A percentile compares a stretch with the other conserved stretches of the same genome.
These are phyloP conservation scores for Lasioglossum vierecki DNA, from an alignment of 2,888 invertebrate genomes.

Conservation along the genomic window DNA sequence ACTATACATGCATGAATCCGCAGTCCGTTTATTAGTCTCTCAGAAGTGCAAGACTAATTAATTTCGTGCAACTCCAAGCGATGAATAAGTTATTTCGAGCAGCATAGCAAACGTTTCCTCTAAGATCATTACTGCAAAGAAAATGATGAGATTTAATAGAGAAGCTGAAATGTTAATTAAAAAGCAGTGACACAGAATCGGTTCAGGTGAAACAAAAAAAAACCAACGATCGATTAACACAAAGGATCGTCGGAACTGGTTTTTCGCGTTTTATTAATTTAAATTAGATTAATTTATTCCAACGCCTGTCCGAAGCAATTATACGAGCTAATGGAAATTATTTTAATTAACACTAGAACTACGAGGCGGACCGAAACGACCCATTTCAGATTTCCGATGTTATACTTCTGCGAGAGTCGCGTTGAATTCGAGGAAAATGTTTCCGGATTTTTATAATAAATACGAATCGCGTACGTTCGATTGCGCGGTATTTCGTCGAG, in stretches of 20 bases:
- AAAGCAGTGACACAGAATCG: not conserved
- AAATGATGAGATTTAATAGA: not conserved
- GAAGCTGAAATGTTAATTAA: not conserved
- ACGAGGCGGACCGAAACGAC: not conserved
- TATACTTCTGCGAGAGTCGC: not conserved
- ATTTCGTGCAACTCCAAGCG: too few species aligned
- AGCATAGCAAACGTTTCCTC: too few species aligned
- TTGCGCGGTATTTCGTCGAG: not conserved
- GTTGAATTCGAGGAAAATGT: not conserved
- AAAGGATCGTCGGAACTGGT: not conserved
- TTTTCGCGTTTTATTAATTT: not conserved
- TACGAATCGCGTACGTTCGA: not conserved
- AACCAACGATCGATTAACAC: not conserved
- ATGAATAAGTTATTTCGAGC: too few species aligned
- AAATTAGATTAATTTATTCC: not conserved
- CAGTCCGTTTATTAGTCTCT: too few species aligned
- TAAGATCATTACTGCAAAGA: too few species aligned
- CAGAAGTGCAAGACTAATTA: too few species aligned
- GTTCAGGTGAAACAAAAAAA: not conserved
- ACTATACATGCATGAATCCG: too few species aligned
- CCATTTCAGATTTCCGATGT: not conserved
- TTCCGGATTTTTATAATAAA: not conserved
- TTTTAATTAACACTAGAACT: not conserved
- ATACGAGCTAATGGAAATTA: not conserved
- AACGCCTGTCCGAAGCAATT: not conserved